Evolutionary conservation across 2,113 vertebrate genomes (phyloP).

Genomic region (Plecotus auritus): DNA sequence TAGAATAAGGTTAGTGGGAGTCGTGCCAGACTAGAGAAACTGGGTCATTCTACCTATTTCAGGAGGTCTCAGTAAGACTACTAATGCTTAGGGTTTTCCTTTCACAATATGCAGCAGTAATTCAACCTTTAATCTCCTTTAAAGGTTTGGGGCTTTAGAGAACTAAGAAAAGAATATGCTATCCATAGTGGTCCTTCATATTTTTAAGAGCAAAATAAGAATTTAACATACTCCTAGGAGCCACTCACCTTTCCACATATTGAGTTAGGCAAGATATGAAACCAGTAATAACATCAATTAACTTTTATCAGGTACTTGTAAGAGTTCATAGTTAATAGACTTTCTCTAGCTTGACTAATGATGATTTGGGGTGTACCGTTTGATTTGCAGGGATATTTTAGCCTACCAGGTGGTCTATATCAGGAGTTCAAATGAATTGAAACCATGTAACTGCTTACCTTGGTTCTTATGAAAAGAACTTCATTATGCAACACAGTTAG

Average conservation of each 20-base stretch:
- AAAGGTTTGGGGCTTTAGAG: not conserved
- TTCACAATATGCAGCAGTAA: not conserved
- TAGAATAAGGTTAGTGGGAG: not conserved
- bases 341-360: not conserved
- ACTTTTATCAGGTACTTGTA: not conserved
- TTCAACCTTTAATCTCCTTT: not conserved
- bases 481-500: not conserved
- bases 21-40: not conserved
- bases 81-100: not conserved
- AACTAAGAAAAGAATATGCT: not conserved
- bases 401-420: not conserved
- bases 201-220: slow-evolving; percentile 6
- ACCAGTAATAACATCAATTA: not conserved
- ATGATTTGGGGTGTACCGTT: not conserved
- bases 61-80: not conserved
- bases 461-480: not conserved
- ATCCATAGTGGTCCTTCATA: not conserved
- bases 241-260: not conserved
- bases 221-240: not conserved
- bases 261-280: not conserved
- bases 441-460: not conserved
- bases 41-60: slow-evolving; percentile 1
- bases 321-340: not conserved
- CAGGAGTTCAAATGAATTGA: not conserved
- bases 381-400: not conserved